Conservation (phyloP, 2,113 vertebrate genomes). For the Zosterops pallidus region DNA sequence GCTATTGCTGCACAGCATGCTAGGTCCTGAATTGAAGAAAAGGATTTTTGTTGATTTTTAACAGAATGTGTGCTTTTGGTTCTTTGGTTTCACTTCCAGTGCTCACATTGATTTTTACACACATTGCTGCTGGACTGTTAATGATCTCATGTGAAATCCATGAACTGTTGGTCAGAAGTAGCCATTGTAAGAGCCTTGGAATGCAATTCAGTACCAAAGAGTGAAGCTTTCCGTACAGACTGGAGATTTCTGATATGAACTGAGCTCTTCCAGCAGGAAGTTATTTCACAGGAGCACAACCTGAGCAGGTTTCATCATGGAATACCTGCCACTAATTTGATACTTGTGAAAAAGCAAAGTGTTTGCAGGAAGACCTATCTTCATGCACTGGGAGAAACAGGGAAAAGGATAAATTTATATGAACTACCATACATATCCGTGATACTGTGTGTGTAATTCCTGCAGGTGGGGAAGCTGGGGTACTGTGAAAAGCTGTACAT, state of each 20-base stretch:
- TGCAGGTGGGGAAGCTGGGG: neutral
- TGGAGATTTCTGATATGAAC: neutral
- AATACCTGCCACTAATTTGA: neutral
- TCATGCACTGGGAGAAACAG: neutral
- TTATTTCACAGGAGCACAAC: neutral
- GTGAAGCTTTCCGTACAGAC: neutral
- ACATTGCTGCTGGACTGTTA: neutral
- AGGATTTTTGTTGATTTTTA: neutral
- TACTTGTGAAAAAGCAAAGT: neutral
- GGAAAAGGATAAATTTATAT: neutral
- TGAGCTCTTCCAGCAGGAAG: neutral
- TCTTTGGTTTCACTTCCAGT: neutral
- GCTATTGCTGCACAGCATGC: neutral
- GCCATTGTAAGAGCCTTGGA: neutral
- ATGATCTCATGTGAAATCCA: accelerated
- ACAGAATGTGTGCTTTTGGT: neutral
- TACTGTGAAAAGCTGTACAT: neutral
- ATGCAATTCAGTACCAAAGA: neutral
- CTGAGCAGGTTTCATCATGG: neutral
- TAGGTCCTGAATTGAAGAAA: neutral
- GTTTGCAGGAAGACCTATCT: neutral
- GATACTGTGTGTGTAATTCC: neutral
- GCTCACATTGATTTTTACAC: neutral
- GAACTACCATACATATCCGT: neutral
- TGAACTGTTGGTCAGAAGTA: neutral